phyloP scores from a whole-genome alignment of 2,113 vertebrate genomes.

The Rhodinocichla rosea region DNA sequence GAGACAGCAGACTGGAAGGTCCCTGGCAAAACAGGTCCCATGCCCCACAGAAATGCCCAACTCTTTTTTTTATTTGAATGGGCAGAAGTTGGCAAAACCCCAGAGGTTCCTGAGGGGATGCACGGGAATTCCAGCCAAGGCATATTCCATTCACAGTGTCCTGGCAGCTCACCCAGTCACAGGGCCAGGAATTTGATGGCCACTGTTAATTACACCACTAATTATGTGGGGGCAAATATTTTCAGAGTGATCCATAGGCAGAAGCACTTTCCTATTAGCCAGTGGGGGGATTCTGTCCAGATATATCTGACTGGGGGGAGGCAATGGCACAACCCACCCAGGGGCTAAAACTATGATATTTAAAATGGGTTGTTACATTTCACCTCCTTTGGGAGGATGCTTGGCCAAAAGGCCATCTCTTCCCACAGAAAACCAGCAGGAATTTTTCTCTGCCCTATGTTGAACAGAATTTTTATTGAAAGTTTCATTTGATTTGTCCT shows the following conservation, averaged over 20 bases:
- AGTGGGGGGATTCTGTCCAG: background rate
- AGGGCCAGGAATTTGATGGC: background rate
- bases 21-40: background rate
- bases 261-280: background rate
- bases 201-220: background rate
- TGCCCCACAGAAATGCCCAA: background rate
- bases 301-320: background rate
- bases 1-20: background rate
- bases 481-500: background rate
- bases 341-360: background rate
- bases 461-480: background rate
- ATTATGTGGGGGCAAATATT: background rate
- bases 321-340: background rate
- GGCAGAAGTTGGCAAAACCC: background rate
- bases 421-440: background rate
- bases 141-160: background rate
- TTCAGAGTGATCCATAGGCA: background rate
- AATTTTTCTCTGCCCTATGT: background rate
- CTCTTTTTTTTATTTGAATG: background rate
- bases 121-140: background rate
- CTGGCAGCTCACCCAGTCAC: background rate
- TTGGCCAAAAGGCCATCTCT: background rate
- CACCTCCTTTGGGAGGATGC: background rate
- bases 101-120: background rate
- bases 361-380: background rate